A percentile compares a stretch with the other conserved stretches of the same genome.
These are phyloP conservation scores for human DNA, from an alignment of 2,113 vertebrate species.

Conservation along the genomic window GRCh38 chr6:167712001-167712500, in stretches of 20 bases:
- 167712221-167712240: not conserved
- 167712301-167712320: not conserved
- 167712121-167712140: not conserved
- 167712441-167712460: no score
- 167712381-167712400: no score
- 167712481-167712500: no score
- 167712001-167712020: rapidly evolving
- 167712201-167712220: rapidly evolving
- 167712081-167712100: no score
- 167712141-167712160: no score
- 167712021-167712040: no score
- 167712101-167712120: not conserved
- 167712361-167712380: not conserved
- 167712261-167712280: rapidly evolving
- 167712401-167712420: not conserved
- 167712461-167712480: no score
- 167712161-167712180: no score
- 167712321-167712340: rapidly evolving
- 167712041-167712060: no score
- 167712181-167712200: no score
- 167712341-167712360: not conserved
- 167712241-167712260: rapidly evolving
- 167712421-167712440: no score
- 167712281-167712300: not conserved
- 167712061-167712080: no score